Evolutionary conservation across 2,888 invertebrate genomes (phyloP), one percentile per base, ranked within the genome.

Genomic region (Polylopha cassiicola): DNA sequence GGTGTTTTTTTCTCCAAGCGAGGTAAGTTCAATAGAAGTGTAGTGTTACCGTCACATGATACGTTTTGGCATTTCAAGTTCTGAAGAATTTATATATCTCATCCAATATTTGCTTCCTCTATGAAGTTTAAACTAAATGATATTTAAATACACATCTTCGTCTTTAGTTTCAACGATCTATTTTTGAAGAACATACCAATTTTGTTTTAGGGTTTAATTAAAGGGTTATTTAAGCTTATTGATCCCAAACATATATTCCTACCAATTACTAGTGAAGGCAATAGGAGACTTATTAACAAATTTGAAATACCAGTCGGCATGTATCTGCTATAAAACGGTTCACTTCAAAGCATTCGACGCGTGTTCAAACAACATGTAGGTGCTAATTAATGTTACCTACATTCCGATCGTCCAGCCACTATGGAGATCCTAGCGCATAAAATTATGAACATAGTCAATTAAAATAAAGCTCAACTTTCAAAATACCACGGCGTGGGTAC

Each of bases 41-140:
- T 65, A 57, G 54, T 53, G 51, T 63, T 69, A 65, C 67, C 37
- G 71, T 61, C 60, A 70, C 56, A 53, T 50, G 68, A 72, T 71
- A 71, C 56, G 51, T 58, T 61, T 62, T 53, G 43, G 28, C 26
- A 37, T 30, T 18, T 41, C 13, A 27, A 43, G 4, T 4, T 17
- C 18, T 27, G 13, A 27, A 15, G 26, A 15, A 31, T 42, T 31
- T 37, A 23, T 37, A 43, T 39, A 45, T 36, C 32, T 38, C 27
- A 36, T 20, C 31, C 26, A 30, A 38, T 31, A 24, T 30, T 30
- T 36, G n/a, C n/a, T n/a, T n/a, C n/a, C n/a, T n/a, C n/a, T n/a
- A n/a, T n/a, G n/a, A n/a, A n/a, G n/a, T n/a, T n/a, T n/a, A n/a
- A n/a, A n/a, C n/a, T n/a, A n/a, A n/a, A n/a, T n/a, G n/a, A n/a